Evolutionary conservation across 92 coral and sea anemone species (phyloP), one percentile per base, ranked within the genome.

Genomic region (Parazoanthus swiftii): DNA sequence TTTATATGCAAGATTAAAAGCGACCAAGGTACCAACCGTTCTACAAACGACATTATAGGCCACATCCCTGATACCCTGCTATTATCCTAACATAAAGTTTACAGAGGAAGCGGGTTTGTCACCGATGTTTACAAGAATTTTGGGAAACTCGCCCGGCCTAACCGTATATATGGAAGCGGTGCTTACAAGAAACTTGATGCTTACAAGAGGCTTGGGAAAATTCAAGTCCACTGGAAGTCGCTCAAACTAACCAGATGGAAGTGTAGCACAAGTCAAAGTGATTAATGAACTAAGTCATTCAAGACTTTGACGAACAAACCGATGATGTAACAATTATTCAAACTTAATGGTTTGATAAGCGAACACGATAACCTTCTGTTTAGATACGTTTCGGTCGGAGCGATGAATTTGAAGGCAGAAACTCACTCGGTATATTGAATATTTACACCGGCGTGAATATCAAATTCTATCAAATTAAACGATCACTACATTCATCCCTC

Each of bases 221-320:
- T 81, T 2, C 85, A 51, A 81, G 66, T 65, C 76, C 85, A 56
- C 68, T 81, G 85, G 85, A 44, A 44, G 21, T 81, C 85, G 1
- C 72, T 1, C 21, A 81, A 38, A 2, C 85, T 67, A 5, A 81
- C n/a, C 25, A 83, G 65, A 33, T 83, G 79, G 79, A 63, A 83
- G 21, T 4, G 38, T 26, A 83, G 36, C 63, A 16, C 39, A 8
- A 83, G 6, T 29, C 39, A 44, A 13, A 76, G 87, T 37, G 79
- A 20, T 65, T 66, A 9, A 46, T 50, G 21, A 25, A 80, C 6
- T 26, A 80, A 20, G 36, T 35, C 56, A 80, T 80, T 48, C 23
- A 11, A 77, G 50, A 77, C 25, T 77, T 77, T 77, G 58, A 77
- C 10, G 36, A 77, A 5, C 21, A 10, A 15, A 37, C 25, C 21